Conservation (phyloP, 1,140 invertebrate species). For the Stenopsyche tienmushanensis region DNA sequence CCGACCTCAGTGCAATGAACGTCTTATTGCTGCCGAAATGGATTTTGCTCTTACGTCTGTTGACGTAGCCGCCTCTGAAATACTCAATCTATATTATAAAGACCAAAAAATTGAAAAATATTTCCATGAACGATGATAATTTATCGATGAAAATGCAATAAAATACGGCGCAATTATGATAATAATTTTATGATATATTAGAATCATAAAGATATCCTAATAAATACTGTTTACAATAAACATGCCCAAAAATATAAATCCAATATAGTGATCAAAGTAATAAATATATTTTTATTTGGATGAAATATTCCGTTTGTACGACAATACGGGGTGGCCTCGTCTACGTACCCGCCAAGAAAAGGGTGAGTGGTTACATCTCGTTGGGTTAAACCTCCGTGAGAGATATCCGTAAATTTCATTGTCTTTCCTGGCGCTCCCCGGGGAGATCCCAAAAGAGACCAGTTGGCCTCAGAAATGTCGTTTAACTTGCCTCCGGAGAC, state of each 20-base stretch:
- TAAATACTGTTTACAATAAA: no score
- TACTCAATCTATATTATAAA: no score
- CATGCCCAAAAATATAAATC: no score
- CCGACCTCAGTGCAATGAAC: no score
- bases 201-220: no score
- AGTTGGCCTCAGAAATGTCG: not conserved
- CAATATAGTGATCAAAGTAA: no score
- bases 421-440: constrained; percentile 6
- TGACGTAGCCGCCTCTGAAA: not conserved
- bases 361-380: constrained; percentile 18
- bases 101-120: no score
- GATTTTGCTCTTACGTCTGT: constrained; percentile 4
- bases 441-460: not conserved
- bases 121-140: no score
- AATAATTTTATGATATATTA: no score
- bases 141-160: no score
- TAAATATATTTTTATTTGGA: not conserved
- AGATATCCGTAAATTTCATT: constrained; percentile 35
- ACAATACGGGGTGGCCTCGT: not conserved
- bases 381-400: constrained; percentile 26
- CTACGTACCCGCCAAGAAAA: not conserved
- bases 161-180: no score
- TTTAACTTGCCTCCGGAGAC: constrained; percentile 6
- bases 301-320: not conserved
- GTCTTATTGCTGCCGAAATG: constrained; percentile 19